These are phyloP conservation scores for Polymixis lichenea DNA, from an alignment of 2,888 invertebrate genomes.

Conservation along the genomic window DNA sequence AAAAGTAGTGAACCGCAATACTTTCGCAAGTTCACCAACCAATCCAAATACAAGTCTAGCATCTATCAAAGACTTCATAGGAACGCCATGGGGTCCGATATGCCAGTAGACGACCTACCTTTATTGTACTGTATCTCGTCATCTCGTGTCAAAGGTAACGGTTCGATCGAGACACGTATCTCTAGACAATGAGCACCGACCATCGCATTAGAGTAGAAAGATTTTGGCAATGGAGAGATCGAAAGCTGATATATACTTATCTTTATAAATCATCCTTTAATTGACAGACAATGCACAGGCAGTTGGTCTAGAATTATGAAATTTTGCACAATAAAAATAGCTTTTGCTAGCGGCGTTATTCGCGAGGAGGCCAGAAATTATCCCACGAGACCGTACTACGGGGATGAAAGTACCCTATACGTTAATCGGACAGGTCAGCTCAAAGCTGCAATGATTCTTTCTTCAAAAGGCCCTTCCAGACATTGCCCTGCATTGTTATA, in stretches of 20 bases:
- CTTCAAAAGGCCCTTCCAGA: too few relatives aligned
- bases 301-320: background rate
- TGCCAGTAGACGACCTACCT: background rate
- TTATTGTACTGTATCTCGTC: conserved; percentile 22
- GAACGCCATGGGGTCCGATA: conserved; percentile 38
- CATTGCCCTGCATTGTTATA: too few relatives aligned
- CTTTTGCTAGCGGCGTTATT: too few relatives aligned
- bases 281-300: too few relatives aligned
- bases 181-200: conserved; percentile 5
- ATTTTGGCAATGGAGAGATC: background rate
- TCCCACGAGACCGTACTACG: too few relatives aligned
- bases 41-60: conserved; percentile 9
- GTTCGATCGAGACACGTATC: conserved; percentile 19
- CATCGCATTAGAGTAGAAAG: background rate
- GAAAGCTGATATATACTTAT: background rate
- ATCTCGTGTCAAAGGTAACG: conserved; percentile 25
- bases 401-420: too few relatives aligned
- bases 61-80: conserved; percentile 1
- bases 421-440: too few relatives aligned
- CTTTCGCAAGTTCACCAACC: background rate
- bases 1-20: background rate
- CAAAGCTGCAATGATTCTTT: too few relatives aligned
- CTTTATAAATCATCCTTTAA: background rate
- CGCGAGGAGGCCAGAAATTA: too few relatives aligned
- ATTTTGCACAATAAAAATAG: too few relatives aligned